Percentiles rank a stretch among this genome's conserved stretches.
Conservation (phyloP, 2,113 vertebrate species). For the Mystacornis crossleyi region DNA sequence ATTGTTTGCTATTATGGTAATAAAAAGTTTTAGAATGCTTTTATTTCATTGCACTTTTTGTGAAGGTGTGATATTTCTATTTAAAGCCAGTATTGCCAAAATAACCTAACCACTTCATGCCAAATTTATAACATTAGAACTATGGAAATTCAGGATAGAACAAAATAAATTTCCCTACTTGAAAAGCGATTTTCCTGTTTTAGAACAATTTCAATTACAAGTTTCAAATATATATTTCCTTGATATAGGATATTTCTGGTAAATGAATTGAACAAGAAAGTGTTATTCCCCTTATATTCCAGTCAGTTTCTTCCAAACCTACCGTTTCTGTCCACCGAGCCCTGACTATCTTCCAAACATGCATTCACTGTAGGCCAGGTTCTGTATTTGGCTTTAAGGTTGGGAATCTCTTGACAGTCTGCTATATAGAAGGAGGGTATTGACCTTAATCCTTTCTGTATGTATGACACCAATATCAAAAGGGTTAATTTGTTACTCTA, state of each 20-base stretch:
- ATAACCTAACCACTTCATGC: not conserved
- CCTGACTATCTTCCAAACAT: not conserved
- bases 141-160: not conserved
- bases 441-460: not conserved
- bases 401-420: not conserved
- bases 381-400: not conserved
- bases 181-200: not conserved
- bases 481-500: not conserved
- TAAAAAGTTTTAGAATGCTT: not conserved
- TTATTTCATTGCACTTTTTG: not conserved
- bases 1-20: not conserved
- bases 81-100: not conserved
- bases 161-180: not conserved
- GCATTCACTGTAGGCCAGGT: not conserved
- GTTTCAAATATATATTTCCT: not conserved
- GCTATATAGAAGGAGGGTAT: fast-evolving
- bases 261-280: not conserved
- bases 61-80: not conserved
- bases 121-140: not conserved
- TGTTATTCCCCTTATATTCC: not conserved
- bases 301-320: not conserved
- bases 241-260: not conserved
- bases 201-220: not conserved
- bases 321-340: not conserved
- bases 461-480: not conserved